Conservation (phyloP, 2,113 vertebrate genomes). For the Opisthocomus hoazin region DNA sequence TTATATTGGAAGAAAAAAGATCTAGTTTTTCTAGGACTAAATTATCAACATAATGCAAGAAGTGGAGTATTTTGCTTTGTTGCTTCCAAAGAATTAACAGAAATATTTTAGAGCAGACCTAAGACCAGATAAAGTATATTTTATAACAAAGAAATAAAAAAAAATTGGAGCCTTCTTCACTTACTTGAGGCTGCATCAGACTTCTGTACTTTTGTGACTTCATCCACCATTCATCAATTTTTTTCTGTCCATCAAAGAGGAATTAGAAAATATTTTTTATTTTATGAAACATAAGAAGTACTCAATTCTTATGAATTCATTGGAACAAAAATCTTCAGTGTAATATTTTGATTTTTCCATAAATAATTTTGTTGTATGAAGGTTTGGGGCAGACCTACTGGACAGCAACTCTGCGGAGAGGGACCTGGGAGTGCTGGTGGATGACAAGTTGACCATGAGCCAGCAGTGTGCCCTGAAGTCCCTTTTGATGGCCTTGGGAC, state of each 20-base stretch:
- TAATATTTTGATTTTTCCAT: background rate
- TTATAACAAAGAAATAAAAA: background rate
- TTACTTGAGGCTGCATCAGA: background rate
- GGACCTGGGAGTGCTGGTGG: too few species aligned
- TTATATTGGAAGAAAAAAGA: background rate
- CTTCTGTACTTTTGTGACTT: background rate
- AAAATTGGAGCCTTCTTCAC: background rate
- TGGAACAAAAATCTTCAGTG: background rate
- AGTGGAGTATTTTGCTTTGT: background rate
- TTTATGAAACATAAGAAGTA: background rate
- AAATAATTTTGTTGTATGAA: background rate
- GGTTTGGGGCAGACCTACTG: too few species aligned
- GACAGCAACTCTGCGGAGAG: too few species aligned
- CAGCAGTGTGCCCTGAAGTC: too few species aligned
- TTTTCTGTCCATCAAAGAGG: background rate
- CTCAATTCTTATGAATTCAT: background rate
- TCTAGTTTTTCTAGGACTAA: background rate
- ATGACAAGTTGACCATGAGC: too few species aligned
- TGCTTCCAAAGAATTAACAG: background rate
- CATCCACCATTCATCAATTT: background rate
- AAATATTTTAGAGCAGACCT: background rate
- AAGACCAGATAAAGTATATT: background rate
- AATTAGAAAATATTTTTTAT: background rate
- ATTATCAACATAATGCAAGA: background rate
- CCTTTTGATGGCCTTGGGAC: too few species aligned